Evolutionary conservation across 2,888 invertebrate species (phyloP), one percentile per base, ranked within the genome.

Genomic region (Nipponacmea schrenckii): DNA sequence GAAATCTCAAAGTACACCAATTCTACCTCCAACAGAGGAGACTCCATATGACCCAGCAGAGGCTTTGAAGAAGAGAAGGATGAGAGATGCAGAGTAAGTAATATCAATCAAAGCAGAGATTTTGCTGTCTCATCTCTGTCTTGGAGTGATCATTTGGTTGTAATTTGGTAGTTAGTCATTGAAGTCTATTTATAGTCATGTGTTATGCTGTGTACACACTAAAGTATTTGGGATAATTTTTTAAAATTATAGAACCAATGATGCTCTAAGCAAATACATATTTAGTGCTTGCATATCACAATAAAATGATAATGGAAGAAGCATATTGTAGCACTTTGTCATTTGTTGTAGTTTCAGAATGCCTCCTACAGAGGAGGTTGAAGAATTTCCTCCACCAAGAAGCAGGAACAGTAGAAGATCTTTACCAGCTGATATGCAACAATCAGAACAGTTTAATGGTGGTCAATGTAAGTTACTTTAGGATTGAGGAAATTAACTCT

Each of bases 1-100:
- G 26, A 66, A 66, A 48, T 50, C 70, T 14, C 67, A 27, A 14
- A 75, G 71, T 62, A 62, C 24, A 17, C 66, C 69, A 26, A 67
- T 39, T 46, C 63, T 66, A 26, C 72, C 62, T 62, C 71, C 65
- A 5, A 56, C 24, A 39, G 65, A 62, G 24, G 71, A 70, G 48
- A 39, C 5, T 39, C 74, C 76, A 64, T 71, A 72, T 31, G 27
- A 68, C 17, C 77, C 73, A 5, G 74, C 75, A 27, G 74, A 68
- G 15, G 24, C 50, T n/a, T 64, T 64, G 39, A 20, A 24, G 4
- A 20, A 56, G 24, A 56, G 24, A 24, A 20, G 56, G 15, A 56
- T 24, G 24, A 56, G 24, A 14, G 56, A 56, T 0, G 20, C 24
- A 56, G 56, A 56, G 56, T 56, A 56, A 56, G 56, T 56, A 56